Evolutionary conservation across 1,140 invertebrate genomes (phyloP).

Genomic region (Drosophila neocordata): DNA sequence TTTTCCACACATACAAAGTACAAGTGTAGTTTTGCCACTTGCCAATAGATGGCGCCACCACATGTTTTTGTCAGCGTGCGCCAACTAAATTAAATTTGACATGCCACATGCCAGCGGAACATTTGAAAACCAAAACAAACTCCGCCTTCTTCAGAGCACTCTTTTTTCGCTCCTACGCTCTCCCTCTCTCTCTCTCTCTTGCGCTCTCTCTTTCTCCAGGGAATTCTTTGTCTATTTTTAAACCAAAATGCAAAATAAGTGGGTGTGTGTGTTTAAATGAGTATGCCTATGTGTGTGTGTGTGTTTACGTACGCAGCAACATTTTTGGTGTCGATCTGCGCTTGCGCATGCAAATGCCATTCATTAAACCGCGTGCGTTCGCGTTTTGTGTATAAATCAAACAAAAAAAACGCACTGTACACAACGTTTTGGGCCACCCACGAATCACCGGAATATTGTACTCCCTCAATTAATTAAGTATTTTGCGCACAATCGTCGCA

Average conservation of each 20-base stretch:
- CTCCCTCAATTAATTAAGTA: constrained; percentile 69
- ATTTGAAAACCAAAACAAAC: neutral
- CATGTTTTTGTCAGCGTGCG: neutral
- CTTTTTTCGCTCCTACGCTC: neutral
- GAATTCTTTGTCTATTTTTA: constrained; percentile 8
- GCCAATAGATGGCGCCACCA: constrained; percentile 24
- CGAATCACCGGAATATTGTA: constrained; percentile 34
- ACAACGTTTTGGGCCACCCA: constrained; percentile 61
- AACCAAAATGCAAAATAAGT: constrained; percentile 1
- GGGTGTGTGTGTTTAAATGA: neutral
- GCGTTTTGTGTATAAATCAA: constrained; percentile 74
- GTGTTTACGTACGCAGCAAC: neutral
- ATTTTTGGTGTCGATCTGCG: constrained; percentile 19
- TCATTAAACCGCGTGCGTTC: constrained; percentile 56
- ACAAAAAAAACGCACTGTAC: constrained; percentile 38
- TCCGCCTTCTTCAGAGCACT: neutral
- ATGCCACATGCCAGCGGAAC: neutral
- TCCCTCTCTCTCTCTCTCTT: too few species aligned
- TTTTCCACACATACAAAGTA: neutral
- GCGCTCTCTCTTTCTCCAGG: neutral
- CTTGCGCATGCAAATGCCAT: constrained; percentile 66
- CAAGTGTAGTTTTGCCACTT: neutral
- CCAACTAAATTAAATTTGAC: neutral
- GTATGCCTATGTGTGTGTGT: neutral
- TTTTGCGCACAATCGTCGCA: constrained; percentile 59